A percentile compares a stretch with the other conserved stretches of the same genome.
Conservation (phyloP, 1,140 invertebrate species). For the Physella acuta region DNA sequence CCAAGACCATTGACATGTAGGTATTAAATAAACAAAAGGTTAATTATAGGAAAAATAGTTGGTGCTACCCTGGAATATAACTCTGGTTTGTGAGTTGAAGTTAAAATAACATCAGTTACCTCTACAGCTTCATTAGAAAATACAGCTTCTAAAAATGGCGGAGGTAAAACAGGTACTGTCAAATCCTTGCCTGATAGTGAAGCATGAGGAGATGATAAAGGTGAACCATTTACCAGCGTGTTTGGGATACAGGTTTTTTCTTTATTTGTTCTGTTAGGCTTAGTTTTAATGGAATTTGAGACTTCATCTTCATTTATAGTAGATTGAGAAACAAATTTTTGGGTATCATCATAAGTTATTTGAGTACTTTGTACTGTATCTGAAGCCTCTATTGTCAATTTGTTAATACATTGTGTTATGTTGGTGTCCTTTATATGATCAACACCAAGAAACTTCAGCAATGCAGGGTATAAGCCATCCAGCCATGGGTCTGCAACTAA, state of each 20-base stretch:
- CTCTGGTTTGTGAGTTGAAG: no score
- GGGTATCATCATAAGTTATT: not conserved
- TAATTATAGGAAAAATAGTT: no score
- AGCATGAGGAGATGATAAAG: slow-evolving; percentile 13
- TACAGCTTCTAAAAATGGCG: slow-evolving; percentile 32
- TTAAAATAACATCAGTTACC: not conserved
- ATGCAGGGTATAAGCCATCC: slow-evolving; percentile 58
- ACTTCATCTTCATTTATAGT: not conserved
- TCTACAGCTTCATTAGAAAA: slow-evolving; percentile 6
- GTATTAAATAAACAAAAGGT: no score
- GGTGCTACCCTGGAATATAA: no score
- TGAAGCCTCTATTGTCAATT: not conserved
- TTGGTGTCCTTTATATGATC: not conserved
- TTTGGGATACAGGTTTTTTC: no score
- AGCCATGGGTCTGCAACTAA: slow-evolving; percentile 64
- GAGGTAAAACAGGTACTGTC: slow-evolving; percentile 43
- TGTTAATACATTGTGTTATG: not conserved
- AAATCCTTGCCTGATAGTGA: slow-evolving; percentile 40
- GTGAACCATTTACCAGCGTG: no score
- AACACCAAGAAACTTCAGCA: slow-evolving; percentile 38
- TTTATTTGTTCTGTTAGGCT: no score
- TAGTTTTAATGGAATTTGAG: not conserved
- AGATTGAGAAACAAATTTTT: not conserved
- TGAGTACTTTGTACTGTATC: not conserved
- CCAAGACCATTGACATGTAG: no score